phyloP scores from a whole-genome alignment of 2,113 vertebrate species.

The Ophthalmotilapia sp. region DNA sequence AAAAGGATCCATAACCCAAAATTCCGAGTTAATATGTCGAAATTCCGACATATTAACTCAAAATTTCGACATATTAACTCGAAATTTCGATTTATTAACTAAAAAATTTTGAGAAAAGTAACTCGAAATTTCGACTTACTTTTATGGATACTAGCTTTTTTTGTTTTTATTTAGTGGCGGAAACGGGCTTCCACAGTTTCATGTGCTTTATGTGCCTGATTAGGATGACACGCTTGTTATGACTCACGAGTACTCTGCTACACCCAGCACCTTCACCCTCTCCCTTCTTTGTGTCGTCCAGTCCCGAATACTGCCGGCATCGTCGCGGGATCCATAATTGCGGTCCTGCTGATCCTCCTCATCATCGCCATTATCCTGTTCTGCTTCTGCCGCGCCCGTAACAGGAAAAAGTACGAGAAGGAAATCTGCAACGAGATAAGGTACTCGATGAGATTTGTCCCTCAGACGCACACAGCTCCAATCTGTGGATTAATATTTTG shows the following conservation, averaged over 20 bases:
- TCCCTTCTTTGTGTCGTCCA: slow-evolving; percentile 34
- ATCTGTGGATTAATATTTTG: not conserved
- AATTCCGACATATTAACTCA: no score
- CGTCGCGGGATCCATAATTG: slow-evolving; percentile 79
- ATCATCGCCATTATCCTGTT: slow-evolving; percentile 80
- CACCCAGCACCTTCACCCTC: not conserved
- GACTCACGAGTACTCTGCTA: not conserved
- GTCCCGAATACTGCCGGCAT: slow-evolving; percentile 83
- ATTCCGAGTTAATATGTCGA: no score
- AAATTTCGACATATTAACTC: no score
- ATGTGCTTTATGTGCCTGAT: not conserved
- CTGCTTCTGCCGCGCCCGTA: slow-evolving; percentile 82
- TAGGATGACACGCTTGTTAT: not conserved
- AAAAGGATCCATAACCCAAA: no score
- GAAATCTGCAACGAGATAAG: slow-evolving; percentile 96
- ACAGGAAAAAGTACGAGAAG: slow-evolving; percentile 93
- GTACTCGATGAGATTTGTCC: slow-evolving; percentile 52
- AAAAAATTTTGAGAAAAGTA: no score
- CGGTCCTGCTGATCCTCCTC: slow-evolving; percentile 77
- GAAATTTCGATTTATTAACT: no score
- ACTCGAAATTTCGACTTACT: no score
- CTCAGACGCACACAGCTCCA: not conserved
- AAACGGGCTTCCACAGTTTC: not conserved
- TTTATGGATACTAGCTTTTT: no score
- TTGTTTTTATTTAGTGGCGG: no score